Evolutionary conservation across 1,140 invertebrate genomes (phyloP).

Genomic region (Trachymyrmex cornetzi): DNA sequence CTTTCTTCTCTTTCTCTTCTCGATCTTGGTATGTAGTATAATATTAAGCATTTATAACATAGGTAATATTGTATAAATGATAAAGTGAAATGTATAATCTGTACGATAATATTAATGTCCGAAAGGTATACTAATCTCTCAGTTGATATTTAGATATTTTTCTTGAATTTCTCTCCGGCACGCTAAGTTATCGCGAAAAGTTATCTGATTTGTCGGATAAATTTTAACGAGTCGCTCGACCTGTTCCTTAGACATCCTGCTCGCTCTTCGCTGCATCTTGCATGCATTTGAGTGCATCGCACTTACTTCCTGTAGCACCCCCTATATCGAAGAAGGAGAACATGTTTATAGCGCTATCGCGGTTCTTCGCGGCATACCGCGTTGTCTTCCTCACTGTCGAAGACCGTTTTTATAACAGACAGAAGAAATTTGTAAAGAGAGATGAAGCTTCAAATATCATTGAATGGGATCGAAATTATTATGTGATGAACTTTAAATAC

Average conservation of each 20-base stretch:
- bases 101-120: slow-evolving; percentile 22
- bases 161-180: background rate
- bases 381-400: slow-evolving; percentile 21
- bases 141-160: background rate
- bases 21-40: background rate
- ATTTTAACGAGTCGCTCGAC: slow-evolving; percentile 68
- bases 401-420: background rate
- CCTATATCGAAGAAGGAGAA: slow-evolving; percentile 38
- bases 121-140: background rate
- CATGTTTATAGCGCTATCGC: slow-evolving; percentile 44
- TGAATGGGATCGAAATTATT: background rate
- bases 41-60: background rate
- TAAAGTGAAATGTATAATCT: slow-evolving; percentile 47
- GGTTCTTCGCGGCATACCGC: slow-evolving; percentile 4
- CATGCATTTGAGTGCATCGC: slow-evolving; percentile 62
- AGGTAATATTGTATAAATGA: slow-evolving; percentile 18
- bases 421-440: background rate
- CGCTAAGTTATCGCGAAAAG: slow-evolving; percentile 44
- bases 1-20: background rate
- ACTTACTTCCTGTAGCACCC: slow-evolving; percentile 59
- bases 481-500: background rate
- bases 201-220: slow-evolving; percentile 62
- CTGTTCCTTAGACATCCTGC: slow-evolving; percentile 48
- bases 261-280: slow-evolving; percentile 46
- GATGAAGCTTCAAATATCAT: background rate